phyloP scores from a whole-genome alignment of 2,797 vertebrate genomes.

The Crenuchus spilurus region DNA sequence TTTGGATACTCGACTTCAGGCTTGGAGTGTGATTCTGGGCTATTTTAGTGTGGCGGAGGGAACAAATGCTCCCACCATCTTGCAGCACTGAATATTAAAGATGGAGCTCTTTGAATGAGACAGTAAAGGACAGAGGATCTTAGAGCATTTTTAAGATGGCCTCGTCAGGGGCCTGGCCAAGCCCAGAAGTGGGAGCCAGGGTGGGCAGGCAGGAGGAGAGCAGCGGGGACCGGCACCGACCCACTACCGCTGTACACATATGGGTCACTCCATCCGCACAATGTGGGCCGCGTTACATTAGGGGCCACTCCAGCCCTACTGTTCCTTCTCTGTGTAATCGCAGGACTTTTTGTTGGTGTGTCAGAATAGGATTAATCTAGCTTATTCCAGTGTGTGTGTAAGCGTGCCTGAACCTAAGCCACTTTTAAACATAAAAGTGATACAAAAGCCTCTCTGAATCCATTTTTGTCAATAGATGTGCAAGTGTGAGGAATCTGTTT shows the following conservation, averaged over 20 bases:
- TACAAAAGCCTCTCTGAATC: too few relatives aligned
- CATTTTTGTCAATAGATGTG: too few relatives aligned
- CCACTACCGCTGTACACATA: constrained; percentile 66
- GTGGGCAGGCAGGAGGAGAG: constrained; percentile 49
- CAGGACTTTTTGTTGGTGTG: constrained; percentile 31
- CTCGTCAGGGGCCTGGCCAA: constrained; percentile 69
- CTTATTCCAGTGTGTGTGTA: constrained; percentile 25
- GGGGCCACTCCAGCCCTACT: constrained; percentile 26
- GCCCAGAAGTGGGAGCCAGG: constrained; percentile 79
- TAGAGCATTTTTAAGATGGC: constrained; percentile 74
- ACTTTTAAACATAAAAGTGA: too few relatives aligned
- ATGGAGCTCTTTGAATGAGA: constrained; percentile 80
- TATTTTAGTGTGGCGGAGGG: constrained; percentile 56
- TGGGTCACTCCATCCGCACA: constrained; percentile 70
- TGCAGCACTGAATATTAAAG: constrained; percentile 84
- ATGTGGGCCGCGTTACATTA: constrained; percentile 47
- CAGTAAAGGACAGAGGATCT: constrained; percentile 84
- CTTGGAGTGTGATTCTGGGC: constrained; percentile 68
- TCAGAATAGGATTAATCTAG: constrained; percentile 36
- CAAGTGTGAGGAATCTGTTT: too few relatives aligned
- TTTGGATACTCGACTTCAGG: constrained; percentile 78
- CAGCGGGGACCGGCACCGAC: constrained; percentile 60
- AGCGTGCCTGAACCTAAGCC: background rate
- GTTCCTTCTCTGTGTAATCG: constrained; percentile 24
- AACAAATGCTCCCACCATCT: constrained; percentile 80